A percentile compares a stretch with the other conserved stretches of the same genome.
These are phyloP conservation scores for Nasonia vitripennis DNA, from an alignment of 1,140 invertebrate genomes.

Conservation along the genomic window DNA sequence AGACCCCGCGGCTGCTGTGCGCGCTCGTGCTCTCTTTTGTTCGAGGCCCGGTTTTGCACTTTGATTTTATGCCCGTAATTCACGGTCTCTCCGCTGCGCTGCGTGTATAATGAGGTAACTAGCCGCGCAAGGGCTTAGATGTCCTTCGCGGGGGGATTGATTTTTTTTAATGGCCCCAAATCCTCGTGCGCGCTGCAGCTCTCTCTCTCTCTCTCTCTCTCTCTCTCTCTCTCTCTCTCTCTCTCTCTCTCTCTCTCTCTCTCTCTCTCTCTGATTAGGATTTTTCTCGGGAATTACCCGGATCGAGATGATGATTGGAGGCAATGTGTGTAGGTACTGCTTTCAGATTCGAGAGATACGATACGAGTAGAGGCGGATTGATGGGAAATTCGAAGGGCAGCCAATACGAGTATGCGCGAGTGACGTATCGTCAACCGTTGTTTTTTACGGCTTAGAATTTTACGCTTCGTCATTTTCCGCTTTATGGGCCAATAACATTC, in stretches of 20 bases:
- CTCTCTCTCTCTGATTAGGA: neutral
- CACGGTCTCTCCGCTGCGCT: neutral
- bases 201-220: no score
- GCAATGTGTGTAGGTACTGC: neutral
- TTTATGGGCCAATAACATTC: no score
- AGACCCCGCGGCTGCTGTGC: neutral
- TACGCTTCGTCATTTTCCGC: no score
- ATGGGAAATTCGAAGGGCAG: neutral
- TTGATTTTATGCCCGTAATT: slow-evolving; percentile 9
- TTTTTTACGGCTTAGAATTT: no score
- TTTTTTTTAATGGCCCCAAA: slow-evolving; percentile 15
- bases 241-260: no score
- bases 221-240: no score
- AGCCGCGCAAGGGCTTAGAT: slow-evolving; percentile 1
- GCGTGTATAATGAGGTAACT: neutral
- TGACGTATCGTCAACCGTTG: neutral
- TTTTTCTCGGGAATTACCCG: neutral
- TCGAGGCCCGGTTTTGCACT: neutral
- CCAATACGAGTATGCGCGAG: neutral
- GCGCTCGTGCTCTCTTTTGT: slow-evolving; percentile 10
- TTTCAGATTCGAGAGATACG: neutral
- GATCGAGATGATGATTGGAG: neutral
- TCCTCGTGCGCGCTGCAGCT: neutral
- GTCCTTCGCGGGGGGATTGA: neutral
- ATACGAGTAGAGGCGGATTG: neutral